These are phyloP conservation scores for Cryptocheilus praepositus DNA, from an alignment of 2,888 invertebrate species.

Conservation along the genomic window DNA sequence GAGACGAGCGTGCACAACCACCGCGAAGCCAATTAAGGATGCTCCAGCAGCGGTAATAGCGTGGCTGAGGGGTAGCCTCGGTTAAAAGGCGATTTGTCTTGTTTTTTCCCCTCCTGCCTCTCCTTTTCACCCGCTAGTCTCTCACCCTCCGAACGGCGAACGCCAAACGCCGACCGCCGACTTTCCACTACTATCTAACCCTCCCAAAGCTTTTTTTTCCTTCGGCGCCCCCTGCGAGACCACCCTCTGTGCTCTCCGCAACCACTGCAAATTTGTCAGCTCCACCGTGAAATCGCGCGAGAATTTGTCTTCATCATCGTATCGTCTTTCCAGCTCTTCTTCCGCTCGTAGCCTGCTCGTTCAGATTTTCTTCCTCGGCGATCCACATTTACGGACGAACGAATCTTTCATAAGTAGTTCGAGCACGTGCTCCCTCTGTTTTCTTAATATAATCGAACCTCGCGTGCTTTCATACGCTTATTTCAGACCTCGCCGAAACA, in stretches of 20 bases:
- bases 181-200: too few relatives aligned
- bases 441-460: too few relatives aligned
- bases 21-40: slow-evolving; percentile 62
- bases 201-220: background rate
- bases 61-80: slow-evolving; percentile 13
- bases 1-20: slow-evolving; percentile 13
- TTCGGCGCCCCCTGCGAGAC: background rate
- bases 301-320: slow-evolving; percentile 50
- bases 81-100: slow-evolving; percentile 65
- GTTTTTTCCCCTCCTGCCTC: slow-evolving; percentile 8
- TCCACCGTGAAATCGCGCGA: slow-evolving; percentile 26
- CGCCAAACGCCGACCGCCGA: too few relatives aligned
- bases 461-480: too few relatives aligned
- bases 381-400: slow-evolving; percentile 17
- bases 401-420: too few relatives aligned
- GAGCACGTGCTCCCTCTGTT: too few relatives aligned
- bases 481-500: too few relatives aligned
- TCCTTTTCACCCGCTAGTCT: slow-evolving; percentile 14
- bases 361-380: slow-evolving; percentile 16
- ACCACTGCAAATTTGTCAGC: slow-evolving; percentile 44
- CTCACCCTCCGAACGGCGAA: too few relatives aligned
- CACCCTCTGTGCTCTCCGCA: slow-evolving; percentile 17
- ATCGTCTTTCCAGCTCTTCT: slow-evolving; percentile 14
- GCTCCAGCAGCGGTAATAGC: slow-evolving; percentile 26
- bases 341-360: slow-evolving; percentile 13